phyloP scores from a whole-genome alignment of 2,888 invertebrate genomes.

The Macropis europaea region DNA sequence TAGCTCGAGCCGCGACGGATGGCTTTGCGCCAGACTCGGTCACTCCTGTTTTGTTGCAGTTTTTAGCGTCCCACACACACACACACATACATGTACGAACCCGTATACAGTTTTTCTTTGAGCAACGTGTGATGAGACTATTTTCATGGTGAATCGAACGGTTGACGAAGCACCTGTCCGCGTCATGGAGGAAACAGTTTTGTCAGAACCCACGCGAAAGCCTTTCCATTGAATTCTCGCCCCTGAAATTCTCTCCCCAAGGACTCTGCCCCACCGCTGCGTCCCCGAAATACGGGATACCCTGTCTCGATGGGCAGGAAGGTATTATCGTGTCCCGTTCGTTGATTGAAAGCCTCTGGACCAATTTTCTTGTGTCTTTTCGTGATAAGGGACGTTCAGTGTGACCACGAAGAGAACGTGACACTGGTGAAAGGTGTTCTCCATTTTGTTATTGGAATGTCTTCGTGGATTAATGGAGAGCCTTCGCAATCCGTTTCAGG shows the following conservation, averaged over 20 bases:
- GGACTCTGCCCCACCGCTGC: neutral
- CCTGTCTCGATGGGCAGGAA: slow-evolving; percentile 12
- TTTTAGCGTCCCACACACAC: slow-evolving; percentile 16
- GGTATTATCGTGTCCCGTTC: slow-evolving; percentile 20
- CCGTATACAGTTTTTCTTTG: slow-evolving; percentile 2
- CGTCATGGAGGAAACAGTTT: slow-evolving; percentile 51
- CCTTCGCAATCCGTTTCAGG: too few relatives aligned
- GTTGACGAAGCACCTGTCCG: slow-evolving; percentile 54
- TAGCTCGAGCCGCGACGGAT: slow-evolving; percentile 54
- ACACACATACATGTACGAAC: neutral
- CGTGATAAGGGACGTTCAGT: too few relatives aligned
- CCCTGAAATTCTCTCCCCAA: slow-evolving; percentile 25
- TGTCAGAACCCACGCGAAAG: slow-evolving; percentile 34
- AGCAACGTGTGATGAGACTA: slow-evolving; percentile 20
- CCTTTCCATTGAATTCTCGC: slow-evolving; percentile 39
- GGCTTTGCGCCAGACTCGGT: slow-evolving; percentile 53
- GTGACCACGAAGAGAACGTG: too few relatives aligned
- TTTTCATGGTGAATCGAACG: slow-evolving; percentile 47
- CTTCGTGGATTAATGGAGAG: too few relatives aligned
- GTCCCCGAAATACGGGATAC: slow-evolving; percentile 1
- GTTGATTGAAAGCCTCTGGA: neutral
- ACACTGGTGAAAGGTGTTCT: too few relatives aligned
- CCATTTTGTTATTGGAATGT: too few relatives aligned
- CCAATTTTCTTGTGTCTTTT: too few relatives aligned
- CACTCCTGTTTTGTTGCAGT: slow-evolving; percentile 55